Evolutionary conservation across 2,797 vertebrate genomes (phyloP), one percentile per base, ranked within the genome.

Genomic region (Chloroceryle inda): DNA sequence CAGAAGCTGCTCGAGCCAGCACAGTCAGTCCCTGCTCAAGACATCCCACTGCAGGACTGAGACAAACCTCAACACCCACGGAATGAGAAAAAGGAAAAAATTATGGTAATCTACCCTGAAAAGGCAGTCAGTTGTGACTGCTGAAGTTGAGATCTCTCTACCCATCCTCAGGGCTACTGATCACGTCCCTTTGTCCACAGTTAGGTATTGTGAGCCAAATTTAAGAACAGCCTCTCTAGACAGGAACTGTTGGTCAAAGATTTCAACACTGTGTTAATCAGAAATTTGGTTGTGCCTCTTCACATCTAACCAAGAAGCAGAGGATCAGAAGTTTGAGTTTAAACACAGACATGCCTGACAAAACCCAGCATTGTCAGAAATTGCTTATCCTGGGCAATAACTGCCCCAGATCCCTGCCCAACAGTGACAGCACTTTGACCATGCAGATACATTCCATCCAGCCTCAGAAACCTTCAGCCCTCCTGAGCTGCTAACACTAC

Each of bases 121-220:
- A 16, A 29, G 45, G 37, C 6, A 0, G 10, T 8, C 0, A 1
- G n/a, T 9, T 33, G 49, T 5, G 31, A 44, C 35, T 44, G 53
- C 66, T 66, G 74, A 64, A 59, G 74, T 42, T 3, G 5, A 50
- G 23, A 29, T 29, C 24, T 74, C 35, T 40, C 10, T 4, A 6
- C 10, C 27, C 38, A 31, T 9, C 16, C 47, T 56, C 58, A 11
- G n/a, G 55, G 55, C n/a, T 18, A 56, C 55, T n/a, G n/a, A 12
- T 33, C 55, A 56, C 21, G 8, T 14, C 45, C 35, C 53, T 61
- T 24, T 38, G n/a, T n/a, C 42, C 18, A 10, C 37, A 10, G 8
- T 9, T 61, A 6, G 27, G 31, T 17, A 16, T 17, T 2, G 5
- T 2, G 24, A 90, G 59, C 7, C 33, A 62, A 37, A 29, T 29